Evolutionary conservation across 2,888 invertebrate species (phyloP), one percentile per base, ranked within the genome.

Genomic region (Drosophila anomelani): DNA sequence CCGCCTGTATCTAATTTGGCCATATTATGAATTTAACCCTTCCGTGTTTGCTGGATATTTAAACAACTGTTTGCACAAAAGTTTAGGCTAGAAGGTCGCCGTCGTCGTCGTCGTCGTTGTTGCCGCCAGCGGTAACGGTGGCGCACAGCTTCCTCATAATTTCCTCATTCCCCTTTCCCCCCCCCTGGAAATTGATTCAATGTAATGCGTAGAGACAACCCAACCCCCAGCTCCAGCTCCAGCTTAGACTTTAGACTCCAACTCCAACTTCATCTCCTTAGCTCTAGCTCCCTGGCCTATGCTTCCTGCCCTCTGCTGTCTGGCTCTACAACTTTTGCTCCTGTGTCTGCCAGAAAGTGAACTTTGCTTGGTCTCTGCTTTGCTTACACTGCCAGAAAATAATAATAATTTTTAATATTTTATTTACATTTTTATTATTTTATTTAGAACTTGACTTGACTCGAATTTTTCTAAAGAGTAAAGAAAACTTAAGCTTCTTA

Each of bases 1-100:
- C 58, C 71, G 58, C 54, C 75, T 84, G 79, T 80, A 87, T 88
- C 88, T 85, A 88, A 89, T 87, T 85, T 89, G 82, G 77, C 76
- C 80, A 89, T 87, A 89, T 85, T 87, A 85, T 87, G 88, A 89
- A 87, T 88, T 89, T 89, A 89, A 89, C 86, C 86, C 89, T 86
- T 85, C 78, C 80, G 83, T 87, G 85, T 85, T 87, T 85, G 85
- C 79, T 87, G 88, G 85, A 86, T 88, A 86, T 89, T 86, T 88
- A 80, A 89, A 88, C 89, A 86, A 86, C 80, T 89, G 86, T 89
- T 86, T 85, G 88, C 85, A 85, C 83, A 89, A 86, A 85, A 85
- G 89, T 89, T 85, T 85, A 85, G 68, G 69, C 84, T 71, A 75
- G 88, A 88, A 85, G 84, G 84, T 85, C 88, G 88, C 32, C 29